Base-by-base conservation (phyloP, 1,140 invertebrate genomes). In the Tetramorium simillimum region DNA sequence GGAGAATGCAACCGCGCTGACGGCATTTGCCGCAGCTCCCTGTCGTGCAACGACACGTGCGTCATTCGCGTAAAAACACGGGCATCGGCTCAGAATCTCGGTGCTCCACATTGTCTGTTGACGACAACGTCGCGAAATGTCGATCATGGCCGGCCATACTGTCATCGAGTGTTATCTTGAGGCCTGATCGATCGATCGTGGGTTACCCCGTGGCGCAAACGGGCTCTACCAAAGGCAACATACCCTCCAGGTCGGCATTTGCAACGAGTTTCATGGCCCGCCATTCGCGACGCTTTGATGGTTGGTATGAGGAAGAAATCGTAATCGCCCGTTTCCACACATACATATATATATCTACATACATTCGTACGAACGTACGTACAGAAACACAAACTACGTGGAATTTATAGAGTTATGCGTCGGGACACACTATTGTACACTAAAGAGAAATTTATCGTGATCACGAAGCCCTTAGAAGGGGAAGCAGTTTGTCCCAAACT, bases 261-360 rank as follows among this genome's bases (percentile, higher is more conserved):
- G 82, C 89, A 86, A 88, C 88, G 88, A 77, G 81, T 89, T 87
- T 89, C 78, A 88, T 85, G 90, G 91, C 80, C 82, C 85, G 78
- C 90, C 90, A 93, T 90, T 92, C 93, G 92, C 78, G 76, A 78
- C 67, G 85, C 86, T 90, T 87, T 49, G 69, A 73, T 82, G 63
- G 46, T 82, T 46, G 81, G 53, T 86, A 87, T 82, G 86, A 91
- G 72, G 76, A 88, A 88, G 88, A 91, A 89, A 89, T 73, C 87
- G 58, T 89, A 78, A 91, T 90, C 88, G 76, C 51, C 53, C 56
- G 14, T 63, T 0, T 14, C 40, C 46, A 3, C 81, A 46, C 33
- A 4, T 33, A 33, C 33, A 33, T 4, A 4, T 33, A 33, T 33
- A 33, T 28, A 28, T n/a, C n/a, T n/a, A n/a, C n/a, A n/a, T n/a